Evolutionary conservation across 2,888 invertebrate species (phyloP), one percentile per base, ranked within the genome.

Genomic region (Diarsia rubi): DNA sequence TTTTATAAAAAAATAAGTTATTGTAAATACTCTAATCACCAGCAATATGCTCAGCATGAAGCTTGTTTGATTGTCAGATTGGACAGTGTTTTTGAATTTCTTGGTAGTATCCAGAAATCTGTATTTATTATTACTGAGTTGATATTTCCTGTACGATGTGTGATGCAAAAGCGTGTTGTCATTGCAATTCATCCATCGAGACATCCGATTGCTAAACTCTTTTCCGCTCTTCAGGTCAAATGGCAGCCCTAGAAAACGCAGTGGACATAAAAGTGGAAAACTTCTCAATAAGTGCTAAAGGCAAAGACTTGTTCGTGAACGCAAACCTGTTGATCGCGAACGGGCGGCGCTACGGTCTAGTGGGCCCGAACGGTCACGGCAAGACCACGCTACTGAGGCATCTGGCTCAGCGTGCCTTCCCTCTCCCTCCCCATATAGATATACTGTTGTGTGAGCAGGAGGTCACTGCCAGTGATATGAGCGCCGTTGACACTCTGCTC

Each of bases 341-440:
- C 90, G 99, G 99, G 0, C 97, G 99, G 64, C 97, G 99, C 88
- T 99, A 99, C 94, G 99, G 99, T 89, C 97, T 99, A 9, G 99
- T 99, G 3, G 99, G 99, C 42, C 99, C 99, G 0, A 99, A 99
- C 94, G 99, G 99, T 0, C 99, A 99, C 96, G 99, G 99, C 21
- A 99, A 99, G 97, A 99, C 99, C 0, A 99, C 99, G 0, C 94
- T 99, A 44, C 95, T 99, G 73, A 97, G 99, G 75, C 99, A 99
- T 92, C 98, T 99, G 85, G 98, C 99, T 0, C 98, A 98, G 73
- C 97, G 99, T 85, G 98, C 98, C 12, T 98, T 99, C 90, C 98
- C 98, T 68, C 99, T 99, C 89, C 99, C 99, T 1, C 98, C 99
- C 0, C 99, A 98, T 89, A 99, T 99, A 86, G 99, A 97, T 88